phyloP scores from a whole-genome alignment of 2,113 vertebrate genomes.

The Muscicapa adusta region DNA sequence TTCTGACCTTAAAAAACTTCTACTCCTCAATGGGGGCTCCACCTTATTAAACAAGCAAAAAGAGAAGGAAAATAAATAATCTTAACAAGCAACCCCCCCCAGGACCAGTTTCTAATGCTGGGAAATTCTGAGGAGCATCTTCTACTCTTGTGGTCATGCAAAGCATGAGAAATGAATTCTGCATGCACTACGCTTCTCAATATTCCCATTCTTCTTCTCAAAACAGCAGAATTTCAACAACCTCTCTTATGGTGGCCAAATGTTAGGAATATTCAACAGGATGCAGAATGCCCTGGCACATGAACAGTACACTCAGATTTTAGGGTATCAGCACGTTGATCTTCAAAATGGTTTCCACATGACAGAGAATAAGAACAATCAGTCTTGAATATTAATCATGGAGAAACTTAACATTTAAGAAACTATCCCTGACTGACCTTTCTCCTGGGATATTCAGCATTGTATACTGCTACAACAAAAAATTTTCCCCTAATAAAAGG shows the following conservation, averaged over 20 bases:
- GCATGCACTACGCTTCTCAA: not conserved
- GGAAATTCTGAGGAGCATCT: not conserved
- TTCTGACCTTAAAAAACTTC: slow-evolving; percentile 27
- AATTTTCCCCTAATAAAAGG: not conserved
- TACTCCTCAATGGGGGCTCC: not conserved
- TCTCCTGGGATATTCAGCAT: not conserved
- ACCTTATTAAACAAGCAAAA: not conserved
- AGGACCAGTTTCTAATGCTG: not conserved
- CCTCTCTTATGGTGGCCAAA: not conserved
- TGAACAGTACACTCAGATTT: not conserved
- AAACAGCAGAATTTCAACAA: not conserved
- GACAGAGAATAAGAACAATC: not conserved
- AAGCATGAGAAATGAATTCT: not conserved
- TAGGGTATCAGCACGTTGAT: not conserved
- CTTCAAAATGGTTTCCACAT: not conserved
- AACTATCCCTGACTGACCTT: not conserved
- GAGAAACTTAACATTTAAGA: not conserved
- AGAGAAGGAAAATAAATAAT: not conserved
- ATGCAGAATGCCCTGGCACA: not conserved
- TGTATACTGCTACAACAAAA: not conserved
- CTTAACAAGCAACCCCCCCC: not conserved
- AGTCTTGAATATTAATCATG: not conserved
- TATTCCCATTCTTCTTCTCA: not conserved
- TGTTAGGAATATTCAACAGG: not conserved
- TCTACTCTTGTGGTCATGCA: not conserved